Evolutionary conservation across 1,140 invertebrate species (phyloP), one percentile per base, ranked within the genome.

Genomic region (Acromyrmex echinatior): DNA sequence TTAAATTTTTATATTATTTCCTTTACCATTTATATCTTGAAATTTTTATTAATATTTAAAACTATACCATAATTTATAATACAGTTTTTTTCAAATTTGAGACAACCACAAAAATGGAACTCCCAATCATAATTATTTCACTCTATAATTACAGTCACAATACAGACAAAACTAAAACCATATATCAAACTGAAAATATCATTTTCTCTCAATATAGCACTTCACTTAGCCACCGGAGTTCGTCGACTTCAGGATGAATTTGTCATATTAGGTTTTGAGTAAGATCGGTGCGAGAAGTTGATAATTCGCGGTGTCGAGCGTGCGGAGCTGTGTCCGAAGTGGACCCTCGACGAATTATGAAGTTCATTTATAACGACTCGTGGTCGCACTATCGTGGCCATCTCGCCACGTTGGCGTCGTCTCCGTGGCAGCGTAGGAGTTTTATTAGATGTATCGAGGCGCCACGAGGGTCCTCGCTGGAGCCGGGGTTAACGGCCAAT

Each of bases 401-500:
- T 79, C 77, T 49, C 53, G 21, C 3, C 31, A 45, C 39, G 9
- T 45, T 9, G 39, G 9, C 39, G 9, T 45, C 39, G 39, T 45
- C 10, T 45, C 39, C 9, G 21, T 25, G 31, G 66, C 39, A 21
- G 14, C 60, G 21, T 0, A 18, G 65, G 25, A 31, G 35, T 74
- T 82, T 82, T 62, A 73, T 62, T 82, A 62, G 68, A 74, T 74
- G 68, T 74, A 82, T 71, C 79, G 66, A 45, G 56, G 79, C 79
- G 51, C 63, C 51, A 74, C 58, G 49, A 66, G 70, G 39, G 73
- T 28, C 74, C 82, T 79, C 82, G 60, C 9, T 18, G 45, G 21
- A 45, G 39, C 80, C 71, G 65, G 25, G 62, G 71, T 87, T 85
- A 85, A 87, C 80, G 80, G 63, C 39, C 80, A 76, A 77, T 85